Evolutionary conservation across 2,797 vertebrate genomes (phyloP).

Genomic region (Fistularia tabacaria): DNA sequence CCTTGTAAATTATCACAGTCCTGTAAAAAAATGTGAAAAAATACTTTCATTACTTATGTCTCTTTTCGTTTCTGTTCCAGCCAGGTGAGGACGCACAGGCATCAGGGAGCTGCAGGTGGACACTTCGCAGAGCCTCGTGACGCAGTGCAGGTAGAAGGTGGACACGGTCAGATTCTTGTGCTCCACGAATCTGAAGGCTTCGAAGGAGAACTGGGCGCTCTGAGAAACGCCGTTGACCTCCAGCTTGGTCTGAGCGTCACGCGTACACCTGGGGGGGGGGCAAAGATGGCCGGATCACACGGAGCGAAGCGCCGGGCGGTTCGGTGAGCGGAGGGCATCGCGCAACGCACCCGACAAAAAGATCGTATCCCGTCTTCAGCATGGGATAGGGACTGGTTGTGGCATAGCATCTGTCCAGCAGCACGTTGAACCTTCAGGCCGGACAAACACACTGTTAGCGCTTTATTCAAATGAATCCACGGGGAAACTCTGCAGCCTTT

Average conservation of each 20-base stretch:
- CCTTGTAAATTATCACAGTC: accelerated
- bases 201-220: constrained; percentile 60
- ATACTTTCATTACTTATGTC: too few relatives aligned
- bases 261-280: constrained; percentile 48
- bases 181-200: constrained; percentile 71
- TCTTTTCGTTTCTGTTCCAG: neutral
- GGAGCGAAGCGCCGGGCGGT: neutral
- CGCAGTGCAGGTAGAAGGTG: constrained; percentile 71
- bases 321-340: neutral
- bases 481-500: neutral
- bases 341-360: constrained; percentile 72
- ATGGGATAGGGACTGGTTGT: constrained; percentile 44
- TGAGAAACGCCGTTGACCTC: constrained; percentile 54
- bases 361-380: constrained; percentile 47
- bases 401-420: constrained; percentile 72
- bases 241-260: constrained; percentile 61
- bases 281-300: neutral
- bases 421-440: constrained; percentile 66
- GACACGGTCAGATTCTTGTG: constrained; percentile 66
- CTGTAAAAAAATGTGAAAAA: constrained; percentile 25
- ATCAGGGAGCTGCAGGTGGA: constrained; percentile 42
- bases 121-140: constrained; percentile 69
- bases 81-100: constrained; percentile 54
- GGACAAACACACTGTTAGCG: neutral
- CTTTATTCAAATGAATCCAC: neutral